Evolutionary conservation across 1,140 invertebrate genomes (phyloP), one percentile per base, ranked within the genome.

Genomic region (Fopius arisanus): DNA sequence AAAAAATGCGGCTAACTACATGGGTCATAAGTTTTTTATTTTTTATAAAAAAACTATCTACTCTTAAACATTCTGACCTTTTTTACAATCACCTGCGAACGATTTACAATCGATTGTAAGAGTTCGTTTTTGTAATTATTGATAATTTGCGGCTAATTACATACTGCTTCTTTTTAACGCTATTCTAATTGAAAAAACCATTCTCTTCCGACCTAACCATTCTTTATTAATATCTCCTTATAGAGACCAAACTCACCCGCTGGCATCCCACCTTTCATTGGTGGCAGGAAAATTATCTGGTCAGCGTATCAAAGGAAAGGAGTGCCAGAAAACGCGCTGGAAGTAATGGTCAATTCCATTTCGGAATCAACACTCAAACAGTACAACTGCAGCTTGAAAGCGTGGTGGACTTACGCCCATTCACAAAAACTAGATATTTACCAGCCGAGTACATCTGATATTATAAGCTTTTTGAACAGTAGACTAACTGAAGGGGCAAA

Each of bases 261-360:
- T 63, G n/a, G 51, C 59, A 33, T 21, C 31, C 28, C 59, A 29
- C 6, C 73, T 80, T 73, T 71, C 73, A 75, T 75, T 71, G 26
- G 66, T 33, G 66, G 66, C 2, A 29, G 66, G 66, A 2, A 67
- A 33, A 40, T 67, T 67, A 33, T 67, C 66, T 0, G 66, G 66
- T 33, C 66, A 37, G 66, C 66, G 21, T 67, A 33, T 40, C 19
- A 40, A 5, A 67, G 40, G 14, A 4, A n/a, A 67, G 66, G 31
- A 9, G 14, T 67, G 4, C 2, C 26, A 21, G 31, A 67, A 23
- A n/a, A 40, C 14, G 66, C 31, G 29, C 9, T 67, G 26, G 12
- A 6, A 28, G 51, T 78, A 69, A 72, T 76, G 10, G 29, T 67
- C 26, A 37, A 67, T 16, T 33, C 65, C 5, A 37, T 33, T 29